These are phyloP conservation scores for Bombyx mori DNA, from an alignment of 1,140 invertebrate species.

Conservation along the genomic window DNA sequence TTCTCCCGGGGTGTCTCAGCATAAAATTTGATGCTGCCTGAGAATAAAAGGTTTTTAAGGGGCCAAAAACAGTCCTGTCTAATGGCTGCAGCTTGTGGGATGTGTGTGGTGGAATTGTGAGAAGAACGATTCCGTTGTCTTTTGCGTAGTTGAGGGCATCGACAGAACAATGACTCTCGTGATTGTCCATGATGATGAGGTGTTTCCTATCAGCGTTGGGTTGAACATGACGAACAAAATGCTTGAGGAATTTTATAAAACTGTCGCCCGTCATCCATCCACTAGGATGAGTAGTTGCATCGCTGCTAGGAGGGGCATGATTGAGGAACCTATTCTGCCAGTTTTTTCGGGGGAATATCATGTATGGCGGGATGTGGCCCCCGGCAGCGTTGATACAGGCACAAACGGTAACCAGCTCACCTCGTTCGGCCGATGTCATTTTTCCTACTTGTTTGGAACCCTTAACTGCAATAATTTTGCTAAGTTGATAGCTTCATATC, in stretches of 20 bases:
- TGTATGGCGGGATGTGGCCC: constrained; percentile 46
- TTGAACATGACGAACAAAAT: constrained; percentile 8
- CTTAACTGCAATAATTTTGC: constrained; percentile 35
- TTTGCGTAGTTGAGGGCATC: constrained; percentile 26
- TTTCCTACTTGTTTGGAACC: constrained; percentile 62
- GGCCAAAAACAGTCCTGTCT: constrained; percentile 39
- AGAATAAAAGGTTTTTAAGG: constrained; percentile 35
- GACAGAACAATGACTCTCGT: constrained; percentile 25
- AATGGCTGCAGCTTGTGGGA: constrained; percentile 40
- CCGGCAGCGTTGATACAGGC: constrained; percentile 47
- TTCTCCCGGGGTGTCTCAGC: constrained; percentile 26
- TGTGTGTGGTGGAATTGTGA: constrained; percentile 31
- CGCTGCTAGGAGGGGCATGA: constrained; percentile 36
- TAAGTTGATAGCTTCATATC: constrained; percentile 11
- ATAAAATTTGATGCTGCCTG: constrained; percentile 27
- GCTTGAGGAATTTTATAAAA: constrained; percentile 28
- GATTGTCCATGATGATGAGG: constrained; percentile 26
- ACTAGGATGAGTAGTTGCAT: constrained; percentile 29
- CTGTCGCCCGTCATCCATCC: constrained; percentile 47
- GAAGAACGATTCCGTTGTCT: constrained; percentile 34
- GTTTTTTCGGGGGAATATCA: constrained; percentile 52
- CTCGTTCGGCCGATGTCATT: constrained; percentile 56
- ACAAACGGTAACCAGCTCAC: constrained; percentile 51
- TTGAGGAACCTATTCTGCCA: constrained; percentile 37
- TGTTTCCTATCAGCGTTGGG: constrained; percentile 3